These are phyloP conservation scores for Habrosyne pyritoides DNA, from an alignment of 2,888 invertebrate genomes.

Conservation along the genomic window DNA sequence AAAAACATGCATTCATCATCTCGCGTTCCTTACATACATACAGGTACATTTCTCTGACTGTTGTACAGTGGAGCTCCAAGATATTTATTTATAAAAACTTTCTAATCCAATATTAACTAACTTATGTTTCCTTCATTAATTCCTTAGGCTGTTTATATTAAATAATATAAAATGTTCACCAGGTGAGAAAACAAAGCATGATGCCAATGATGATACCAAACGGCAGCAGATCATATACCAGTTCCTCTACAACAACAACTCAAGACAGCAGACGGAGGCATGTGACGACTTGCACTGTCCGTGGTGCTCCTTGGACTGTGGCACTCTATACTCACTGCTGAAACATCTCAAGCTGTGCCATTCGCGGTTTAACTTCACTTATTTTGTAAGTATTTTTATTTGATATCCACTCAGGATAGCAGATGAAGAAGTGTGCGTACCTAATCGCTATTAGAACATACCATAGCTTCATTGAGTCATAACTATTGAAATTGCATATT, in stretches of 20 bases:
- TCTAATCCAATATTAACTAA: no score
- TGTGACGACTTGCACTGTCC: slow-evolving; percentile 97
- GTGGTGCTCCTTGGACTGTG: slow-evolving; percentile 97
- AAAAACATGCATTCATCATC: no score
- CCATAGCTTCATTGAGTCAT: no score
- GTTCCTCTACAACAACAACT: slow-evolving; percentile 97
- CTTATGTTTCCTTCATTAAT: no score
- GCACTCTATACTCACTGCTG: slow-evolving; percentile 92
- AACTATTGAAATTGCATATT: no score
- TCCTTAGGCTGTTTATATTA: neutral
- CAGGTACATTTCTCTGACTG: no score
- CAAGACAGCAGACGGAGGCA: slow-evolving; percentile 97
- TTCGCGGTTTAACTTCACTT: slow-evolving; percentile 96
- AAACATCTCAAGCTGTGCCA: slow-evolving; percentile 97
- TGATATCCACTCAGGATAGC: no score
- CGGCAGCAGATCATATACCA: slow-evolving; percentile 95
- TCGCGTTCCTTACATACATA: no score
- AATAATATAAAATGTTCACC: slow-evolving; percentile 7
- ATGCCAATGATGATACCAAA: slow-evolving; percentile 50
- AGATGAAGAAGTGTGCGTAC: no score
- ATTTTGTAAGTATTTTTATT: slow-evolving; percentile 86
- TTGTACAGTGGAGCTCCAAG: no score
- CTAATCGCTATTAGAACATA: no score
- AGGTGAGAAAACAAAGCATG: slow-evolving; percentile 61
- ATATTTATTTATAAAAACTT: no score